phyloP scores from a whole-genome alignment of 2,113 vertebrate species.

The Chascanopsetta lugubris region DNA sequence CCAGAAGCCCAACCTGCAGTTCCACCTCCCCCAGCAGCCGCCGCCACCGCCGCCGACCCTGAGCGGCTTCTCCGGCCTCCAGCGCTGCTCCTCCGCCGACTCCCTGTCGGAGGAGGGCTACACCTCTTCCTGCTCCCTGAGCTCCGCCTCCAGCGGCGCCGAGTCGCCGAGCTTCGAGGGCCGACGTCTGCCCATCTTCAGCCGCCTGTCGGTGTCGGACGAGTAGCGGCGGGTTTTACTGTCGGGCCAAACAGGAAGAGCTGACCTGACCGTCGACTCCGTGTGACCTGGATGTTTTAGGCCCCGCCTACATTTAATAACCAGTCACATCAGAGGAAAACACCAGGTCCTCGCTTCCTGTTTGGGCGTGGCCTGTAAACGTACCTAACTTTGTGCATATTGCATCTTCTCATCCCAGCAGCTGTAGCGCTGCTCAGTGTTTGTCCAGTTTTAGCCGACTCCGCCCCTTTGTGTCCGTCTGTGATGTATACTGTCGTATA shows the following conservation, averaged over 20 bases:
- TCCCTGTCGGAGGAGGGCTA: constrained; percentile 85
- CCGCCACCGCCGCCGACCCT: not conserved
- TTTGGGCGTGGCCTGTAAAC: constrained; percentile 34
- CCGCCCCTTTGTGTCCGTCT: constrained; percentile 45
- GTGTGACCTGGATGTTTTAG: not conserved
- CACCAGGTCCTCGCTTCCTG: constrained; percentile 7
- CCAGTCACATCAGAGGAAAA: constrained; percentile 18
- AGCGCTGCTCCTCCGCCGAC: constrained; percentile 77
- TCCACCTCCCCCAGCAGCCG: constrained; percentile 44
- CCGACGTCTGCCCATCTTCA: constrained; percentile 83
- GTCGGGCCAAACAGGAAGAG: constrained; percentile 3
- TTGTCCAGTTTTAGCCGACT: constrained; percentile 69
- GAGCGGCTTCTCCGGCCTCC: constrained; percentile 32
- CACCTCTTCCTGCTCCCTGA: constrained; percentile 80
- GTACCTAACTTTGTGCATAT: constrained; percentile 78
- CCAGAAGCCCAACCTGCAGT: constrained; percentile 19
- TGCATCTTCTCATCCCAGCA: constrained; percentile 77
- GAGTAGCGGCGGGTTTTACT: constrained; percentile 64
- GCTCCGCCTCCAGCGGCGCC: constrained; percentile 76
- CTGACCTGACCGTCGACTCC: not conserved
- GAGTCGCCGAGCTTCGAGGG: constrained; percentile 80
- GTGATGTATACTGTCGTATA: constrained; percentile 84
- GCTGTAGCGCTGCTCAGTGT: constrained; percentile 72
- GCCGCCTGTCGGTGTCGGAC: constrained; percentile 81
- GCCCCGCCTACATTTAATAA: too few relatives aligned